Conservation (phyloP, 1,140 invertebrate genomes). For the Panagrolaimus sp. region DNA sequence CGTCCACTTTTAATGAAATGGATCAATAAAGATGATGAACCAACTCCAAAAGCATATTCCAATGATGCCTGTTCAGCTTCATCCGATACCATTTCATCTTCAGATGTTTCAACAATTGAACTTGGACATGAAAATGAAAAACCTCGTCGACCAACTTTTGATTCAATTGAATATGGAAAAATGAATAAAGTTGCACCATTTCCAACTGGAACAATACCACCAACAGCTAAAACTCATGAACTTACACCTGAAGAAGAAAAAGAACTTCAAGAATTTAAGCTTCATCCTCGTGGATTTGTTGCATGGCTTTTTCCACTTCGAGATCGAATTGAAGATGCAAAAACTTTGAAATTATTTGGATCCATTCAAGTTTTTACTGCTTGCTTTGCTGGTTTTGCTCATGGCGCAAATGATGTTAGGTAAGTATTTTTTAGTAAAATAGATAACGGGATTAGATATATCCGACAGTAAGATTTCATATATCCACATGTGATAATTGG, state of each 20-base stretch:
- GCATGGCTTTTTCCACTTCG: neutral
- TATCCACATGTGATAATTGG: neutral
- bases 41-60: too few species aligned
- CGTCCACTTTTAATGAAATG: neutral
- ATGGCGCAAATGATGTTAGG: slow-evolving; percentile 43
- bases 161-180: neutral
- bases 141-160: neutral
- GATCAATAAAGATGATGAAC: neutral
- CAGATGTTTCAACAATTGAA: neutral
- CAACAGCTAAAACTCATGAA: neutral
- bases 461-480: neutral
- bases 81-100: neutral
- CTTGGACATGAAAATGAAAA: neutral
- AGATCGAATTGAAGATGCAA: neutral
- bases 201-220: neutral
- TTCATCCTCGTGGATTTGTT: neutral
- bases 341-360: slow-evolving; percentile 31
- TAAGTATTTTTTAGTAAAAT: neutral
- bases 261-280: slow-evolving; percentile 1
- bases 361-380: slow-evolving; percentile 43
- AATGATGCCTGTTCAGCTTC: neutral
- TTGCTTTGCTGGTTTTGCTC: slow-evolving; percentile 47
- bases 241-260: neutral
- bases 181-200: neutral
- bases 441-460: neutral